These are phyloP conservation scores for Eciton burchellii DNA, from an alignment of 1,140 invertebrate species.

Conservation along the genomic window DNA sequence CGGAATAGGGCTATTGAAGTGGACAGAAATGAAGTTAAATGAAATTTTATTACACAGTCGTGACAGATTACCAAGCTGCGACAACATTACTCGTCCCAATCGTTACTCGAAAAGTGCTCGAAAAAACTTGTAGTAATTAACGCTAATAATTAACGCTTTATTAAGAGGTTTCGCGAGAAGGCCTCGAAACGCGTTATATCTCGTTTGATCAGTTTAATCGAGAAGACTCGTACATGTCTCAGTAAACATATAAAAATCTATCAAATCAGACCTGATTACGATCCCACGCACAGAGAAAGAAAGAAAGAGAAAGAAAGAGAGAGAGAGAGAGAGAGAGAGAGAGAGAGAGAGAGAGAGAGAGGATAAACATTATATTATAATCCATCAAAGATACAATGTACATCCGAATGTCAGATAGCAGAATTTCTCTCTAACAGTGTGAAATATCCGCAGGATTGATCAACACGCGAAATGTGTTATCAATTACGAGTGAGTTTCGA, in stretches of 20 bases:
- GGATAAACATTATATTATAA: conserved; percentile 17
- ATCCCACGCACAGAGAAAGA: no score
- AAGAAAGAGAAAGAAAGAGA: no score
- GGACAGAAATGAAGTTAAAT: conserved; percentile 2
- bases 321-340: no score
- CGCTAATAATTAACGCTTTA: no score
- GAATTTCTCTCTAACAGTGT: neutral
- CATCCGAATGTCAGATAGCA: neutral
- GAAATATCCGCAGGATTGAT: conserved; percentile 22
- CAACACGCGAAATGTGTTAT: conserved; percentile 16
- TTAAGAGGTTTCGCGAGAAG: no score
- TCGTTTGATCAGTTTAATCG: neutral
- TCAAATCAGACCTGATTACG: no score
- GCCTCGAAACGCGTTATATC: neutral
- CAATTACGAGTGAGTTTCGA: conserved; percentile 28
- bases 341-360: no score
- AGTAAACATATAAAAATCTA: no score
- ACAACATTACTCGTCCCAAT: neutral
- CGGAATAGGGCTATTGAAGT: neutral
- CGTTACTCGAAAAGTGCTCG: neutral
- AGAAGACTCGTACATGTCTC: no score
- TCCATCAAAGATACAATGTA: neutral
- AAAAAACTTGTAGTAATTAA: neutral
- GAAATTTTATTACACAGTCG: neutral
- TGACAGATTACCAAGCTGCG: neutral